These are phyloP conservation scores for Drosophila anomalata DNA, from an alignment of 2,888 invertebrate genomes.

Conservation along the genomic window DNA sequence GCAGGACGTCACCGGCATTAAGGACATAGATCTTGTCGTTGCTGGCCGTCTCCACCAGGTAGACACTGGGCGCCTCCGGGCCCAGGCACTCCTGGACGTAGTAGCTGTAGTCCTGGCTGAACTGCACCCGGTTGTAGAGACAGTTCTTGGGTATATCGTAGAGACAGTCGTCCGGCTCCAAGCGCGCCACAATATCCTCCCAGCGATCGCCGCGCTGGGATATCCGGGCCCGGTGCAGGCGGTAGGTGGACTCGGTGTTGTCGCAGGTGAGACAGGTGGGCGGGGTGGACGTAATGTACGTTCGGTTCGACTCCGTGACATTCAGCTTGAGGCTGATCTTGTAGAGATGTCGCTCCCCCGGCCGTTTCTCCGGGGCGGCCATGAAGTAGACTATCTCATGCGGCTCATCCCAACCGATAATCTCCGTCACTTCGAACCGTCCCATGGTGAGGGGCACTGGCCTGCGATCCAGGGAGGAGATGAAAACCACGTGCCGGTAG, in stretches of 20 bases:
- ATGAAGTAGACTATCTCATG: constrained; percentile 91
- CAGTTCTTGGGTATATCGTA: constrained; percentile 85
- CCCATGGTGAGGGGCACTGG: constrained; percentile 88
- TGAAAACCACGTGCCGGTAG: constrained; percentile 86
- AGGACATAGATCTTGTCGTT: constrained; percentile 87
- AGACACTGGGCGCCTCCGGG: constrained; percentile 88
- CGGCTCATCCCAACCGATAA: constrained; percentile 91
- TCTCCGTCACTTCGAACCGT: constrained; percentile 89
- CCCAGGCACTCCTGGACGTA: constrained; percentile 92
- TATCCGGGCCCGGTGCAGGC: constrained; percentile 62
- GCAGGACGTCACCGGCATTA: constrained; percentile 88
- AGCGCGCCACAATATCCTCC: constrained; percentile 64
- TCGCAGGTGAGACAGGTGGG: constrained; percentile 84
- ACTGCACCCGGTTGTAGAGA: constrained; percentile 88
- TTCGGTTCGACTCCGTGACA: constrained; percentile 83
- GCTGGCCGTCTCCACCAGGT: constrained; percentile 86
- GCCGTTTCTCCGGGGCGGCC: constrained; percentile 90
- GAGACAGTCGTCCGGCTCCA: constrained; percentile 72
- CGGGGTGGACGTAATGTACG: constrained; percentile 82
- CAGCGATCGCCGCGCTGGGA: constrained; percentile 60
- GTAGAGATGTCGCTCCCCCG: constrained; percentile 93
- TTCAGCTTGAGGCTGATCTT: constrained; percentile 86
- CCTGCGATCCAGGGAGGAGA: constrained; percentile 83
- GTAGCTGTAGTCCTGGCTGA: constrained; percentile 87
- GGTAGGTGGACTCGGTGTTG: constrained; percentile 81